Percentiles rank a stretch among this genome's conserved stretches.
Evolutionary conservation across 2,888 invertebrate species (phyloP).

Genomic region (Spodoptera littoralis): DNA sequence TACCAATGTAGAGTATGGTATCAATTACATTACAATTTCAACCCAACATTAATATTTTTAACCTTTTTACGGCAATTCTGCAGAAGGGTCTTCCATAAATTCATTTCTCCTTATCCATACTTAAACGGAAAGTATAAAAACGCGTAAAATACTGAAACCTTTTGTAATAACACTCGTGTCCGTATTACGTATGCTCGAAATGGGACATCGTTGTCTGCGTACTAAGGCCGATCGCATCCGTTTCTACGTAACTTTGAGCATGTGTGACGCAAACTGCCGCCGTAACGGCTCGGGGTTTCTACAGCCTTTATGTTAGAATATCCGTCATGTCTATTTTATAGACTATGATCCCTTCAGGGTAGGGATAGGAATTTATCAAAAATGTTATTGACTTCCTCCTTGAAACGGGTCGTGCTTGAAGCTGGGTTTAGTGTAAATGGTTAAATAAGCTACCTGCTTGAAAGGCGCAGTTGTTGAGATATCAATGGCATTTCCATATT

Average conservation of each 20-base stretch:
- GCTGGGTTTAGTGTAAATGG: not conserved
- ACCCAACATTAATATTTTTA: too few relatives aligned
- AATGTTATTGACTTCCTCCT: conserved; percentile 24
- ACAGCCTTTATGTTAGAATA: conserved; percentile 20
- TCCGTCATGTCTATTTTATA: conserved; percentile 26
- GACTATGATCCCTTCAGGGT: conserved; percentile 26
- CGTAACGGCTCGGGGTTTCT: conserved; percentile 23
- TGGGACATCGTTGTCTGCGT: conserved; percentile 45
- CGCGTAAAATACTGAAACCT: not conserved
- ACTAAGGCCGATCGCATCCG: conserved; percentile 55
- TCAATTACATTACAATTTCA: too few relatives aligned
- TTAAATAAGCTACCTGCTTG: not conserved
- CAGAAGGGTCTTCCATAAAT: not conserved
- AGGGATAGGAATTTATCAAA: conserved; percentile 11
- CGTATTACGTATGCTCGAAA: conserved; percentile 37
- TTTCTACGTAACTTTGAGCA: conserved; percentile 40
- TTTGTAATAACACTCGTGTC: conserved; percentile 22
- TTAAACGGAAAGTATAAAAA: conserved; percentile 8
- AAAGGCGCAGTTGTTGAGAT: not conserved
- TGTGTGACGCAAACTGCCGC: conserved; percentile 42
- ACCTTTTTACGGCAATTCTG: too few relatives aligned
- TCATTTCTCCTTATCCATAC: too few relatives aligned
- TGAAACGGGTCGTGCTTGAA: conserved; percentile 1
- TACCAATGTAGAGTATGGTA: too few relatives aligned
- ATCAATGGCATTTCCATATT: too few relatives aligned